Evolutionary conservation across 2,113 vertebrate species (phyloP).

Genomic region (Python bivittatus): DNA sequence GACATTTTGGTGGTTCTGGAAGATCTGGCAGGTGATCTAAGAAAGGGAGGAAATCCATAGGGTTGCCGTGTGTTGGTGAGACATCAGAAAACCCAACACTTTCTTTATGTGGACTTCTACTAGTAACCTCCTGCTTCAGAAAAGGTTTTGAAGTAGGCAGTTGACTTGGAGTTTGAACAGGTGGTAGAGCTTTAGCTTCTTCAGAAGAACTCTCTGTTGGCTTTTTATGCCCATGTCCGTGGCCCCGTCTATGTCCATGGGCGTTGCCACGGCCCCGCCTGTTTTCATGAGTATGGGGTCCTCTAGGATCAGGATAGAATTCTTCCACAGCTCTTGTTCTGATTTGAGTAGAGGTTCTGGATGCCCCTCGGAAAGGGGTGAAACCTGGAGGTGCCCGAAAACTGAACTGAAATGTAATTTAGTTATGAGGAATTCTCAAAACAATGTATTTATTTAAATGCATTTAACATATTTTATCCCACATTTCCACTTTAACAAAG

Average conservation of each 20-base stretch:
- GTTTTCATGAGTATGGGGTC: rapidly evolving
- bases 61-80: neutral
- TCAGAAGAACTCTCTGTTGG: neutral
- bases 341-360: rapidly evolving
- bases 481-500: neutral
- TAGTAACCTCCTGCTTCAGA: neutral
- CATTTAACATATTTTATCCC: neutral
- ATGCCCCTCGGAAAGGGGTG: neutral
- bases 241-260: neutral
- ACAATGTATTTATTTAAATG: neutral
- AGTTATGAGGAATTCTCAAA: neutral
- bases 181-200: neutral
- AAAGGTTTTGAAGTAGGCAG: neutral
- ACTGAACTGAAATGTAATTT: rapidly evolving
- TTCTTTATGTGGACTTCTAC: neutral
- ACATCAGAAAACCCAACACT: neutral
- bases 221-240: neutral
- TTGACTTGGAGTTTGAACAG: neutral
- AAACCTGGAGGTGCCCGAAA: neutral
- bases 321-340: neutral
- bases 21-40: slow-evolving; percentile 59
- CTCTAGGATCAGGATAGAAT: neutral
- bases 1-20: slow-evolving; percentile 77
- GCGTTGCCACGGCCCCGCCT: neutral
- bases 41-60: slow-evolving; percentile 35